Percentiles rank a stretch among this genome's conserved stretches.
Conservation (phyloP, 2,888 invertebrate species). For the Agonum fuliginosum region DNA sequence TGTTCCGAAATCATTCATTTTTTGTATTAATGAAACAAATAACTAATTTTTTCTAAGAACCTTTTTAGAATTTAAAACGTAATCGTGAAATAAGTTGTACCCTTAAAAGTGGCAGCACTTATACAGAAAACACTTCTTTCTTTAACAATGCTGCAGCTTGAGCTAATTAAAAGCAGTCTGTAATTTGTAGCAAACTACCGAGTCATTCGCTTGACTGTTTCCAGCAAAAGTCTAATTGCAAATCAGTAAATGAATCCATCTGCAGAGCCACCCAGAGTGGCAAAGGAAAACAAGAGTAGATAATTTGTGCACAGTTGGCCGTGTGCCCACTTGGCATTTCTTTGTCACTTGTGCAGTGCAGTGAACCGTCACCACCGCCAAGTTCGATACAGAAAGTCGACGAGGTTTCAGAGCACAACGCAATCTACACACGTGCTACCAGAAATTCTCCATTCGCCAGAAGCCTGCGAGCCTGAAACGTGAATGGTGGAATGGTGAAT, state of each 20-base stretch:
- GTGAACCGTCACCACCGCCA: conserved; percentile 21
- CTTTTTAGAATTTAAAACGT: too few relatives aligned
- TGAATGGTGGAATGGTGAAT: neutral
- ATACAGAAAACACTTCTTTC: neutral
- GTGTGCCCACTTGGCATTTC: conserved; percentile 41
- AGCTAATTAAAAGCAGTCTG: neutral
- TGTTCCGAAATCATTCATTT: too few relatives aligned
- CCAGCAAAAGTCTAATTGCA: neutral
- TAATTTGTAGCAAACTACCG: too few relatives aligned
- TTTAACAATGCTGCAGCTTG: neutral
- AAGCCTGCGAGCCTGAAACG: neutral
- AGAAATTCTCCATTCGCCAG: neutral
- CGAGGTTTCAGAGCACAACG: neutral
- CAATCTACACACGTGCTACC: neutral
- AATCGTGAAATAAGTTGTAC: too few relatives aligned
- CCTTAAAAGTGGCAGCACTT: neutral
- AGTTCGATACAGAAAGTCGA: conserved; percentile 4
- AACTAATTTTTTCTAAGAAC: too few relatives aligned
- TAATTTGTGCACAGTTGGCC: conserved; percentile 26
- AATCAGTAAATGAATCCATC: neutral
- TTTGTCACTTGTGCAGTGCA: conserved; percentile 32
- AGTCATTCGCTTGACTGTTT: too few relatives aligned
- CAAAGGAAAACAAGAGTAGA: neutral
- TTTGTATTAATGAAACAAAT: too few relatives aligned
- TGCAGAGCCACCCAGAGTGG: neutral